Conservation (phyloP, 2,113 vertebrate genomes). For the Morone chrysops region DNA sequence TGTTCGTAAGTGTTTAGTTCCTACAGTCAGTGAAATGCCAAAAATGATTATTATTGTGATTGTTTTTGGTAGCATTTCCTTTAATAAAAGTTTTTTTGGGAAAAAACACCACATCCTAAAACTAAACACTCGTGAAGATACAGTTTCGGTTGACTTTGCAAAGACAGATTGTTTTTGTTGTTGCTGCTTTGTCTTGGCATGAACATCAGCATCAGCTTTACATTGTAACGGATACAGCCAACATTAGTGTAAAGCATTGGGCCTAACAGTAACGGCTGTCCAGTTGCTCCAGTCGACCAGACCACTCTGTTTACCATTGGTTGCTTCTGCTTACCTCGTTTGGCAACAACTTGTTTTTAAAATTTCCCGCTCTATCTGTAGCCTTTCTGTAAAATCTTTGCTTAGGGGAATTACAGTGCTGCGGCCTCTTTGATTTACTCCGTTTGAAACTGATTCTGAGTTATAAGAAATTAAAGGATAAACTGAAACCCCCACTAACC, state of each 20-base stretch:
- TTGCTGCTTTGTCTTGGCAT: background rate
- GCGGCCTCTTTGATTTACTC: background rate
- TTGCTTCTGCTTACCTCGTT: background rate
- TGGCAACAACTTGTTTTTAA: background rate
- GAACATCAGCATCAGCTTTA: background rate
- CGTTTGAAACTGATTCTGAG: background rate
- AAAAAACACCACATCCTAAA: background rate
- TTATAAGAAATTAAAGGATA: background rate
- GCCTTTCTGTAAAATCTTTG: fast-evolving
- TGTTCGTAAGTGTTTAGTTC: background rate
- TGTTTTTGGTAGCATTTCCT: background rate
- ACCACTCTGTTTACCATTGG: background rate
- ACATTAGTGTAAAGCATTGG: background rate
- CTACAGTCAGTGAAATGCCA: background rate
- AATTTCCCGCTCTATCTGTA: background rate
- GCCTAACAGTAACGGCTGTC: background rate
- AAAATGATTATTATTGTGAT: too few species aligned
- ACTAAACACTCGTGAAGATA: background rate
- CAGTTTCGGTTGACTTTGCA: background rate
- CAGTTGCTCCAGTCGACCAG: background rate
- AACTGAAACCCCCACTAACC: background rate
- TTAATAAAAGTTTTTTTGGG: background rate
- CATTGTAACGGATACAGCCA: background rate
- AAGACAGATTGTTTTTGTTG: background rate
- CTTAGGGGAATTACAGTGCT: background rate